Conservation (phyloP, 1,140 invertebrate species). For the Pogonomyrmex californicus region DNA sequence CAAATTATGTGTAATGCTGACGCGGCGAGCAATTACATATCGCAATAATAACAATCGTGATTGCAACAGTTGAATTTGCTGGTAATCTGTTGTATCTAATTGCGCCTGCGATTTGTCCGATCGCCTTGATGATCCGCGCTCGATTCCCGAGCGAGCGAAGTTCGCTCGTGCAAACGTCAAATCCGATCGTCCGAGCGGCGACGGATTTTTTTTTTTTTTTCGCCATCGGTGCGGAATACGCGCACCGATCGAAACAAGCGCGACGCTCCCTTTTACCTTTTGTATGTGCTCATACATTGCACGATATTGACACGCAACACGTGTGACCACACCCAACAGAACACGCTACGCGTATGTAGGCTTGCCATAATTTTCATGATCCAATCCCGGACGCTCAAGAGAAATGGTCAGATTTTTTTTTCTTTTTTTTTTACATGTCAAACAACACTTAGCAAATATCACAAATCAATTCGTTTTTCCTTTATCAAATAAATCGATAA, state of each 20-base stretch:
- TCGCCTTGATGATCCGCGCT: background rate
- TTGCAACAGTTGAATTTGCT: background rate
- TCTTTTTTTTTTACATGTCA: background rate
- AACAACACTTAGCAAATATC: background rate
- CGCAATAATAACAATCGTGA: constrained; percentile 30
- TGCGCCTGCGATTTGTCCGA: constrained; percentile 22
- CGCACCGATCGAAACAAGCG: constrained; percentile 33
- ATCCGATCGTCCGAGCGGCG: background rate
- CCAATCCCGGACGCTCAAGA: constrained; percentile 17
- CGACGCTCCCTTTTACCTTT: constrained; percentile 55
- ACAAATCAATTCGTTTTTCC: background rate
- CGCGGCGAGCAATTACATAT: constrained; percentile 38
- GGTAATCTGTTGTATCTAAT: constrained; percentile 22
- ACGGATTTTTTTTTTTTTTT: background rate
- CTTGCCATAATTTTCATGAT: constrained; percentile 49
- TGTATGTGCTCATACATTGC: constrained; percentile 11
- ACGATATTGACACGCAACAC: constrained; percentile 62
- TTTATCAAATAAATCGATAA: background rate
- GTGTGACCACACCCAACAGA: constrained; percentile 54
- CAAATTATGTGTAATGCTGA: background rate
- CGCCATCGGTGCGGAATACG: constrained; percentile 15
- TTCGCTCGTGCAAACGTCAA: background rate
- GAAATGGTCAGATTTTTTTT: background rate
- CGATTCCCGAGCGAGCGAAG: background rate
- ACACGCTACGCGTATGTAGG: constrained; percentile 6